Base-by-base conservation (phyloP, 2,888 invertebrate genomes). In the Xylophagus ater region DNA sequence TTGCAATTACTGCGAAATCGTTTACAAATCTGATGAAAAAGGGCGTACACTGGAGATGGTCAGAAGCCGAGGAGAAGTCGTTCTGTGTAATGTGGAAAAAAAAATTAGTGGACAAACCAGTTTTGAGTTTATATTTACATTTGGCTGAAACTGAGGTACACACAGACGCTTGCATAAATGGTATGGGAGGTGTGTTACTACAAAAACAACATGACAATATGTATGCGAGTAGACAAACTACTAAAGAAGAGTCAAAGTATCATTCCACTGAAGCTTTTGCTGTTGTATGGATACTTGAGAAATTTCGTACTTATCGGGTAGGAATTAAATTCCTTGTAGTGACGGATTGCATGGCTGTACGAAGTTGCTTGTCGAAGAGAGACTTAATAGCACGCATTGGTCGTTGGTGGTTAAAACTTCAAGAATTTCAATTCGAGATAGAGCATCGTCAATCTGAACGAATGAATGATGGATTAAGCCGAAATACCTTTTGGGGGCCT, bases 261-360 rank as follows among this genome's bases (percentile, higher is more conserved):
- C 44, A 42, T 37, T 42, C 42, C 23, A 45, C 42, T 7, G 40
- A 42, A 13, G 10, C 44, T 1, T 34, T 44, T 21, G 37, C 44
- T 8, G 44, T 42, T 6, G 40, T 44, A 9, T 44, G 41, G 34
- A 14, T 25, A 8, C n/a, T 42, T 15, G 36, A 44, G 34, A 39
- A 31, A 28, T 30, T 44, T 26, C 26, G 54, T 12, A 44, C 52
- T 3, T 58, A 57, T 41, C 37, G 56, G 6, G 28, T 56, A 8
- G 54, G 52, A 7, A 31, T 37, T 8, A 37, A 43, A 24, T 56
- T 56, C 34, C 53, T 48, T 36, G 50, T 56, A 17, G 42, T 52
- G 8, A 53, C 53, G 1, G 54, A n/a, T n/a, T n/a, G n/a, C n/a
- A n/a, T n/a, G n/a, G n/a, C n/a, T n/a, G n/a, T n/a, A n/a, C n/a